These are phyloP conservation scores for Chlorodrepanis virens DNA, from an alignment of 2,113 vertebrate genomes.

Conservation along the genomic window DNA sequence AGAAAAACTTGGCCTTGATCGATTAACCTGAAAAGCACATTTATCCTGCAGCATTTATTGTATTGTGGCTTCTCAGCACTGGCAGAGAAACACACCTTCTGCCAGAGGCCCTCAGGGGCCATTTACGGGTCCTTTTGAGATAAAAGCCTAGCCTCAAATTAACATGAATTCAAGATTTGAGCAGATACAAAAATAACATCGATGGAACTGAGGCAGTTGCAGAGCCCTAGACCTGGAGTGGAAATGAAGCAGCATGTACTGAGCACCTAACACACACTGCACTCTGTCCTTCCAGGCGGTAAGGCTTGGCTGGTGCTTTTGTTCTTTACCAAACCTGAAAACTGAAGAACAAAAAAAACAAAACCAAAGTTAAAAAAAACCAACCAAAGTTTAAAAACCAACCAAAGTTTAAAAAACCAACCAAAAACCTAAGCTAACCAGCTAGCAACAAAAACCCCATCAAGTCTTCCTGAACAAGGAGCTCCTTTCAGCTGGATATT, in stretches of 20 bases:
- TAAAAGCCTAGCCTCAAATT: neutral
- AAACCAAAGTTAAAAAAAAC: neutral
- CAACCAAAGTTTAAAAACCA: neutral
- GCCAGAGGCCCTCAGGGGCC: neutral
- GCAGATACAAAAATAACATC: neutral
- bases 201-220: neutral
- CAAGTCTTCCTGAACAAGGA: conserved; percentile 45
- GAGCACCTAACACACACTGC: neutral
- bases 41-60: neutral
- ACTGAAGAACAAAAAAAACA: neutral
- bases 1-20: neutral
- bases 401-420: neutral
- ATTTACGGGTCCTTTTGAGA: neutral
- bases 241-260: neutral
- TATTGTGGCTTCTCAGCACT: neutral
- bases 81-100: neutral
- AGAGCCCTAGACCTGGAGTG: neutral
- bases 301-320: neutral
- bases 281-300: neutral
- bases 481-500: conserved; percentile 65
- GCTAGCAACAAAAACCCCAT: neutral
- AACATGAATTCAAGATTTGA: neutral
- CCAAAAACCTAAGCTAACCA: neutral
- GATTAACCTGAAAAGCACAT: neutral
- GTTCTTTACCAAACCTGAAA: neutral